Conservation (phyloP, 2,113 vertebrate genomes). For the Trogon surrucura region DNA sequence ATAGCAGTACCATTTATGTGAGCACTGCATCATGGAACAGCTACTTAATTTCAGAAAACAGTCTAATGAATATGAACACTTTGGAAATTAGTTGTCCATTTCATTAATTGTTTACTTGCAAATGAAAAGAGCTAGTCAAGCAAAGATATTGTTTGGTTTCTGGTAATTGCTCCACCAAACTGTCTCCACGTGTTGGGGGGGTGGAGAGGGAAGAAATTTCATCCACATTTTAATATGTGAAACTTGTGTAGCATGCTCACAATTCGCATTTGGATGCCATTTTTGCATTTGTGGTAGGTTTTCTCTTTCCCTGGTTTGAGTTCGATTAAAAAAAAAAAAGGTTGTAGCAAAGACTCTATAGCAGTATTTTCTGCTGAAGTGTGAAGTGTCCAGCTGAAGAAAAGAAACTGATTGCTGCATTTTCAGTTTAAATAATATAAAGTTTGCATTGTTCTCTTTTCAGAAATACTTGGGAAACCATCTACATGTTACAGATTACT, state of each 20-base stretch:
- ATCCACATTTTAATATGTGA: constrained; percentile 55
- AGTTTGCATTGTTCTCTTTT: neutral
- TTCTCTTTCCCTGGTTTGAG: constrained; percentile 13
- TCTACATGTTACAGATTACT: neutral
- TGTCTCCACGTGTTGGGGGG: constrained; percentile 78
- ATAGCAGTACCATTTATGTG: neutral
- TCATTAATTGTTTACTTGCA: constrained; percentile 82
- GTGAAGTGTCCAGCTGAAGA: neutral
- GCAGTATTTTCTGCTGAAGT: constrained; percentile 18
- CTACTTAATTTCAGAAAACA: constrained; percentile 81
- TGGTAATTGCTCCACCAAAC: constrained; percentile 76
- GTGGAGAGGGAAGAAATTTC: constrained; percentile 36
- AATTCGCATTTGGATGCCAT: constrained; percentile 33
- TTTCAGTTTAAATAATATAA: constrained; percentile 1
- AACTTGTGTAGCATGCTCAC: constrained; percentile 43
- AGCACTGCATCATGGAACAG: constrained; percentile 56
- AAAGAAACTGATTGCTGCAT: neutral
- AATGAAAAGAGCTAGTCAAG: constrained; percentile 77
- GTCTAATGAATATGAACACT: constrained; percentile 78
- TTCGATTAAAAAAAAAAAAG: neutral
- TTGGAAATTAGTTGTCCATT: constrained; percentile 79
- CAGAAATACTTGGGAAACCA: neutral
- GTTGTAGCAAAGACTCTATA: constrained; percentile 40
- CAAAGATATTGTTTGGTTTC: constrained; percentile 74
- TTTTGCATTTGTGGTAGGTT: constrained; percentile 46